Evolutionary conservation across 2,888 invertebrate species (phyloP), one percentile per base, ranked within the genome.

Genomic region (Ormyrus pomaceus): DNA sequence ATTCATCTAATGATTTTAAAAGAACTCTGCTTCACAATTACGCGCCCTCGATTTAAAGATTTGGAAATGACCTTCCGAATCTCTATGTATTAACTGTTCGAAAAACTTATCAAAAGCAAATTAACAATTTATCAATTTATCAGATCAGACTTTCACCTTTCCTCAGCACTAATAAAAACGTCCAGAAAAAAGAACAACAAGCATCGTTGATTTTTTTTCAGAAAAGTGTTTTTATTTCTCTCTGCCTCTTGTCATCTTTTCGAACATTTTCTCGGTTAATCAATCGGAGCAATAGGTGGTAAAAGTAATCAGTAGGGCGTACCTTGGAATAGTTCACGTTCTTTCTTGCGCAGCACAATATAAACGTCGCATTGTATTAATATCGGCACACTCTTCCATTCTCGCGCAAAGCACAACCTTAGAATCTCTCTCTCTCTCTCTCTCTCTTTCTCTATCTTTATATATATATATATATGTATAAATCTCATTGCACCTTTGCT

Each of bases 251-350:
- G 34, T 62, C 9, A 11, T 64, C 50, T 8, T 77, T 61, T 66
- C 19, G 45, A 48, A 61, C 50, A 53, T 72, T 50, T 64, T 11
- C 64, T 78, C 72, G 65, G 34, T 55, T 58, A 75, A 51, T 77
- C 68, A 64, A 69, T 80, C 80, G 77, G 77, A 80, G 73, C 68
- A 78, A 66, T 71, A 48, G 79, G 65, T 73, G 77, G 79, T 79
- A 69, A 74, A 82, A 62, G 71, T 80, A 79, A 80, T 79, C 88
- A 89, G 88, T 89, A 89, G 89, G 89, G 89, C 90, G 89, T 90
- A 90, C 89, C 90, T 90, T 90, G 90, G 90, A 90, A 90, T 89
- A 88, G 90, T 91, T 90, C 90, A 90, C 90, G 90, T 91, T 90
- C 90, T 90, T 90, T 90, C 90, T 91, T 90, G 89, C 90, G 90